A percentile compares a stretch with the other conserved stretches of the same genome.
Evolutionary conservation across 2,113 vertebrate genomes (phyloP).

Genomic region (Sialia sialis): DNA sequence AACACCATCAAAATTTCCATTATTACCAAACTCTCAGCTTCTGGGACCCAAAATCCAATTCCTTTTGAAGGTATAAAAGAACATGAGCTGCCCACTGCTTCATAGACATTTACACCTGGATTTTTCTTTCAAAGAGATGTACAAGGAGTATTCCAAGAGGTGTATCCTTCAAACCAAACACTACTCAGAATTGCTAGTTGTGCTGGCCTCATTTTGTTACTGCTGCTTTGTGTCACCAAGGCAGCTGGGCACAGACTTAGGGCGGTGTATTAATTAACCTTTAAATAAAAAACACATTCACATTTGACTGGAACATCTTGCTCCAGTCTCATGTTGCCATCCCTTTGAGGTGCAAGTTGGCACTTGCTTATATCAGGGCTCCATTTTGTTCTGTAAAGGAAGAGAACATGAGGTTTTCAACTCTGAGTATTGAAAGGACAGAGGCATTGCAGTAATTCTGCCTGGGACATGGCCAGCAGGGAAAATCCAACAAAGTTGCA

Average conservation of each 20-base stretch:
- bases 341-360: not conserved
- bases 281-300: not conserved
- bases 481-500: not conserved
- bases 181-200: not conserved
- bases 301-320: not conserved
- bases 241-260: not conserved
- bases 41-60: not conserved
- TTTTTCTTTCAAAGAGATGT: not conserved
- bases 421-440: not conserved
- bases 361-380: not conserved
- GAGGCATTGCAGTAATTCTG: not conserved
- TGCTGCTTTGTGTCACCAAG: not conserved
- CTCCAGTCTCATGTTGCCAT: not conserved
- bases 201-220: not conserved
- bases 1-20: not conserved
- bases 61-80: not conserved
- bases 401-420: not conserved
- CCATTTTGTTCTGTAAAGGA: not conserved
- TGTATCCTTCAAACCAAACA: not conserved
- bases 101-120: not conserved
- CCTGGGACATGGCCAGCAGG: not conserved
- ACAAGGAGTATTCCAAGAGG: not conserved
- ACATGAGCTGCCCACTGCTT: fast-evolving
- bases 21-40: not conserved
- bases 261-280: not conserved